These are phyloP conservation scores for Hylaeus volcanicus DNA, from an alignment of 1,140 invertebrate species.

Conservation along the genomic window DNA sequence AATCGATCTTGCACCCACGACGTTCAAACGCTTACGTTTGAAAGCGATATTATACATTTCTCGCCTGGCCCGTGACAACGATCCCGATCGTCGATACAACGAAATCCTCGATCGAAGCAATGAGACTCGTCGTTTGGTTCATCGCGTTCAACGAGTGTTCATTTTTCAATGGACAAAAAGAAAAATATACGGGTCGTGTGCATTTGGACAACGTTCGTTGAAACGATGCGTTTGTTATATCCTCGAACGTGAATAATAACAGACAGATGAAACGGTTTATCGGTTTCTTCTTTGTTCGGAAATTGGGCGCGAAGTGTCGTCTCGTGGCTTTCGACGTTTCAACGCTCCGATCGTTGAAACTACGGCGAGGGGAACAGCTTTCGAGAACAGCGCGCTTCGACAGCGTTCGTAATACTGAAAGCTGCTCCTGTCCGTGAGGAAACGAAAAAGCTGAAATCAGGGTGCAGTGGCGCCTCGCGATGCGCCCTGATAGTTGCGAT, in stretches of 20 bases:
- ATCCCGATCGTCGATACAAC: neutral
- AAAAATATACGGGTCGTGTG: neutral
- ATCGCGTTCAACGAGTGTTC: neutral
- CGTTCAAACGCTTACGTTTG: neutral
- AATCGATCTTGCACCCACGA: neutral
- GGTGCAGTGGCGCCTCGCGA: slow-evolving; percentile 55
- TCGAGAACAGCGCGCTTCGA: slow-evolving; percentile 45
- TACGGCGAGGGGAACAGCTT: neutral
- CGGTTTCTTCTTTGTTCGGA: too few relatives aligned
- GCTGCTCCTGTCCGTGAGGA: slow-evolving; percentile 30
- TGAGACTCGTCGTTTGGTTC: neutral
- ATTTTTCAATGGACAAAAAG: neutral
- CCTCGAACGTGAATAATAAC: too few relatives aligned
- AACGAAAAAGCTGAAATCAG: slow-evolving; percentile 47
- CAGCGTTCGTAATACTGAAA: slow-evolving; percentile 55
- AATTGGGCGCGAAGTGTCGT: neutral
- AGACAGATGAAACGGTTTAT: too few relatives aligned
- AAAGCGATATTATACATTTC: neutral
- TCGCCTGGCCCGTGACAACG: neutral
- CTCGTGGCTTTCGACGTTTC: neutral
- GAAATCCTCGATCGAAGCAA: neutral
- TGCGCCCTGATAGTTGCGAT: slow-evolving; percentile 48
- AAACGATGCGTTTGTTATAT: too few relatives aligned
- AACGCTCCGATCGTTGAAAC: neutral
- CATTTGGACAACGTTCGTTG: neutral